A percentile compares a stretch with the other conserved stretches of the same genome.
Conservation (phyloP, 2,797 vertebrate genomes). For the Phalanger gymnotis region DNA sequence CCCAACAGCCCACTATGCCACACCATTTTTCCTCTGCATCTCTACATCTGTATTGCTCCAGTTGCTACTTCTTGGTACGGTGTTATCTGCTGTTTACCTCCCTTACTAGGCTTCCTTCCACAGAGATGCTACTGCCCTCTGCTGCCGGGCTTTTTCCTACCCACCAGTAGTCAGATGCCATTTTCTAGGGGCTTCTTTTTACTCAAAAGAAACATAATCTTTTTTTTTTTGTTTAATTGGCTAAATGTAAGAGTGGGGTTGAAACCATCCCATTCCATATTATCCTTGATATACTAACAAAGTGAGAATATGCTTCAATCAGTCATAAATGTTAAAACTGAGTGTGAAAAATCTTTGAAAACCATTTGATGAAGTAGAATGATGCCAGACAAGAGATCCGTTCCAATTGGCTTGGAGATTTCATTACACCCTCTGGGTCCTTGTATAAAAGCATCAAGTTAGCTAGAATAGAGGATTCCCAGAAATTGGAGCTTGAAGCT, state of each 20-base stretch:
- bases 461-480: not conserved
- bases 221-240: not conserved
- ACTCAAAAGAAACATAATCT: not conserved
- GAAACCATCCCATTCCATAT: not conserved
- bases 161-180: not conserved
- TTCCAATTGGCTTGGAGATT: not conserved
- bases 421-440: not conserved
- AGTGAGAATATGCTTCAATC: not conserved
- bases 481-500: not conserved
- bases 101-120: not conserved
- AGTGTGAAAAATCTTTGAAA: not conserved
- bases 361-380: not conserved
- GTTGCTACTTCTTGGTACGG: not conserved
- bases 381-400: not conserved
- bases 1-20: not conserved
- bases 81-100: not conserved
- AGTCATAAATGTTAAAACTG: not conserved
- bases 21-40: not conserved
- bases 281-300: not conserved
- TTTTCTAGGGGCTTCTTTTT: not conserved
- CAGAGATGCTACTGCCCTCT: not conserved
- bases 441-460: not conserved
- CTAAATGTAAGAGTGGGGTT: not conserved
- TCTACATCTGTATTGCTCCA: not conserved
- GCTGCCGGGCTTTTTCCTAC: not conserved